Evolutionary conservation across 2,113 vertebrate genomes (phyloP).

Genomic region (Cyphomyrus plagiostoma): DNA sequence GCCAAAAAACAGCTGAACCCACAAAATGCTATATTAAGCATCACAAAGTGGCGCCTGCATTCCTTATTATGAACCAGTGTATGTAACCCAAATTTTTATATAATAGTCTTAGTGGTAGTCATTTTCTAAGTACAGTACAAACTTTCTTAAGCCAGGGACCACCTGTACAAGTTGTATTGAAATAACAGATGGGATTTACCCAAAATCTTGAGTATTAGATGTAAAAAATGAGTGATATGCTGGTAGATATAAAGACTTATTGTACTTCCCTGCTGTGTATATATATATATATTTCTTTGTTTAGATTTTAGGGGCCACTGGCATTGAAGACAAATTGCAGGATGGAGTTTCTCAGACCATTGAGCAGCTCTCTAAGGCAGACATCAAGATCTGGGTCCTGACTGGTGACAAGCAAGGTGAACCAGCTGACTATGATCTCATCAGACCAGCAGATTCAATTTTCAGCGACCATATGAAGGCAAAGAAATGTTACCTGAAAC

Average conservation of each 20-base stretch:
- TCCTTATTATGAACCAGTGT: not conserved
- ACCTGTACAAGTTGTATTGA: not conserved
- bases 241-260: not conserved
- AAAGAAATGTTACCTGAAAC: not conserved
- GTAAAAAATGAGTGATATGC: not conserved
- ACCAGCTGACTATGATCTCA: not conserved
- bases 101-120: not conserved
- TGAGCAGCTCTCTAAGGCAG: slow-evolving; percentile 74
- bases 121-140: not conserved
- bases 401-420: slow-evolving; percentile 97
- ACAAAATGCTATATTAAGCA: not conserved
- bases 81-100: not conserved
- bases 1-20: not conserved
- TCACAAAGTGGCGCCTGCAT: not conserved
- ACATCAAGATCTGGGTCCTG: slow-evolving; percentile 91
- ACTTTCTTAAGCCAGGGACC: not conserved
- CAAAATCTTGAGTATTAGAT: not conserved
- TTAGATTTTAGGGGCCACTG: slow-evolving; percentile 82
- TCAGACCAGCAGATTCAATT: not conserved
- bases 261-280: not conserved
- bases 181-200: not conserved
- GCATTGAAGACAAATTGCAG: slow-evolving; percentile 92
- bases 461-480: not conserved
- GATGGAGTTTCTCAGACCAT: slow-evolving; percentile 87
- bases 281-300: slow-evolving; percentile 16